phyloP scores from a whole-genome alignment of 2,113 vertebrate genomes.

The Anser brachyrhynchus region DNA sequence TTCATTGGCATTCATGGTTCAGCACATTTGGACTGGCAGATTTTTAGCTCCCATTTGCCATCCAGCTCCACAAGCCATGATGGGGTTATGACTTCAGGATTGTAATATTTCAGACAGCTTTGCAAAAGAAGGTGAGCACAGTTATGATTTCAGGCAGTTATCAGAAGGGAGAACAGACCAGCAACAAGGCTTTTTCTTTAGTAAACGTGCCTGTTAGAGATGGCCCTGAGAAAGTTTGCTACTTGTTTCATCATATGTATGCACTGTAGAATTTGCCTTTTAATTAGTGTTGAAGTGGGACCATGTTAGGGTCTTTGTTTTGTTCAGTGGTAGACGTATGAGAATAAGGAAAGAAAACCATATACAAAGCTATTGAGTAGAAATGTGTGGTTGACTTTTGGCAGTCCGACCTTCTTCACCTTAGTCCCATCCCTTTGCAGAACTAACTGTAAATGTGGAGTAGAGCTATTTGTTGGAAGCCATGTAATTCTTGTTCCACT shows the following conservation, averaged over 20 bases:
- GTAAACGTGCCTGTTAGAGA: not conserved
- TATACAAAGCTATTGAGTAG: not conserved
- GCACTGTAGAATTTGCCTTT: not conserved
- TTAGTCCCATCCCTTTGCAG: not conserved
- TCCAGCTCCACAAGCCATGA: not conserved
- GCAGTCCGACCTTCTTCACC: not conserved
- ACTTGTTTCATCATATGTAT: not conserved
- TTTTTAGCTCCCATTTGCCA: not conserved
- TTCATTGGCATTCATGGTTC: constrained; percentile 38
- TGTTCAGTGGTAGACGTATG: not conserved
- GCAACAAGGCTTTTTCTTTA: not conserved
- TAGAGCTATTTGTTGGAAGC: not conserved
- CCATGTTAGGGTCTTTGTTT: not conserved
- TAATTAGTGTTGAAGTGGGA: not conserved
- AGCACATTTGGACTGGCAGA: constrained; percentile 1
- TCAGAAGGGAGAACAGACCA: not conserved
- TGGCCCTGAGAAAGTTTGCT: not conserved
- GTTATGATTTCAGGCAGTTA: not conserved
- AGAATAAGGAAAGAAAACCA: not conserved
- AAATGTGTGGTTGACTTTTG: not conserved
- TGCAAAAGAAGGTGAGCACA: not conserved
- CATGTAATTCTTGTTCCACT: not conserved
- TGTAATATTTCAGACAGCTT: not conserved
- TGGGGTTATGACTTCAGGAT: not conserved
- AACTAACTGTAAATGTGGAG: not conserved